phyloP scores from a whole-genome alignment of 2,113 vertebrate species.

The Chaenocephalus aceratus region DNA sequence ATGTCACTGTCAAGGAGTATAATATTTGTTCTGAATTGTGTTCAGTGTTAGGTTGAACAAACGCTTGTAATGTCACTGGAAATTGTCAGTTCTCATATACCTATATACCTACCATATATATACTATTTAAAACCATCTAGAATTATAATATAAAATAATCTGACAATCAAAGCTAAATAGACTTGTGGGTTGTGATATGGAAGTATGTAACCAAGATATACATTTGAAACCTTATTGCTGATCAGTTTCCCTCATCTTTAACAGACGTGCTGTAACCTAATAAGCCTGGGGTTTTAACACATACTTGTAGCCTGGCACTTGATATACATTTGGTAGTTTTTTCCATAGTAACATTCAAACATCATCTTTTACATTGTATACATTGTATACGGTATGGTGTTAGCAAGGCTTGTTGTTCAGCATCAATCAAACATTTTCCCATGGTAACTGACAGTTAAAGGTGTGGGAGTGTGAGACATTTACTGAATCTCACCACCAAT shows the following conservation, averaged over 20 bases:
- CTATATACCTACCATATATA: too few species aligned
- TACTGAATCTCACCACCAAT: constrained; percentile 26
- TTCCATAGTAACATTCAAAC: background rate
- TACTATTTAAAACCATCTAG: background rate
- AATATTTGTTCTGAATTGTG: background rate
- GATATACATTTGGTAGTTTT: background rate
- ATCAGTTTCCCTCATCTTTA: background rate
- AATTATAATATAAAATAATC: too few species aligned
- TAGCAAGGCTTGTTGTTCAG: background rate
- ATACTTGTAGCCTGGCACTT: background rate
- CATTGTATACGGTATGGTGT: background rate
- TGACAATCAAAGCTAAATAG: background rate
- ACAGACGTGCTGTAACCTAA: background rate
- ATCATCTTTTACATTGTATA: background rate
- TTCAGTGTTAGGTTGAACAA: background rate
- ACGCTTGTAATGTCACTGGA: background rate
- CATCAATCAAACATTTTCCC: background rate
- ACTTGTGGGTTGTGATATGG: background rate
- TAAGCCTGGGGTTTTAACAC: too few species aligned
- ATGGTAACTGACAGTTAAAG: constrained; percentile 15
- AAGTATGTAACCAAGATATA: background rate
- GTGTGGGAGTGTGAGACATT: constrained; percentile 37
- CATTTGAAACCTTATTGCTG: background rate
- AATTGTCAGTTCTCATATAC: background rate
- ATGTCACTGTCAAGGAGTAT: background rate